phyloP scores from a whole-genome alignment of 1,140 invertebrate genomes.

The Hycleus cichorii region DNA sequence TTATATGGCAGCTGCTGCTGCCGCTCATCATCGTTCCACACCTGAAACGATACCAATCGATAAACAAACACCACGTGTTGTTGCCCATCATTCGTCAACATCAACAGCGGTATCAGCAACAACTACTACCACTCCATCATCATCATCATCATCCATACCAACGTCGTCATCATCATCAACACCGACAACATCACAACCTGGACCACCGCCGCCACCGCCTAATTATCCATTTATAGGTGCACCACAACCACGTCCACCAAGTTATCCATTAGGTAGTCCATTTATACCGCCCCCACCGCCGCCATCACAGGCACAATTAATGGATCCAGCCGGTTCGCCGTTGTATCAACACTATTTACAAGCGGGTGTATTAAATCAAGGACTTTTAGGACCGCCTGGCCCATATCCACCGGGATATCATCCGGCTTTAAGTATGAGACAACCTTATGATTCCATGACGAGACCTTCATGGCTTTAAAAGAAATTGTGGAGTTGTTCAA shows the following conservation, averaged over 20 bases:
- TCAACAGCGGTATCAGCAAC: slow-evolving; percentile 22
- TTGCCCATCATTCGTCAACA: slow-evolving; percentile 26
- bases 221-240: slow-evolving; percentile 47
- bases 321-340: slow-evolving; percentile 49
- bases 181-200: slow-evolving; percentile 16
- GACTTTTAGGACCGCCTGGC: slow-evolving; percentile 45
- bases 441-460: slow-evolving; percentile 58
- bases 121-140: too few relatives aligned
- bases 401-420: slow-evolving; percentile 56
- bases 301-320: slow-evolving; percentile 33
- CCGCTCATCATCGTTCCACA: slow-evolving; percentile 41
- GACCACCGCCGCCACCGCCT: slow-evolving; percentile 27
- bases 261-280: slow-evolving; percentile 43
- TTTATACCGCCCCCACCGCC: slow-evolving; percentile 45
- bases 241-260: slow-evolving; percentile 43
- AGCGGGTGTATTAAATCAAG: slow-evolving; percentile 50
- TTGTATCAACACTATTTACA: slow-evolving; percentile 64
- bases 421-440: slow-evolving; percentile 53
- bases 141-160: too few relatives aligned
- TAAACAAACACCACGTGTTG: slow-evolving; percentile 41
- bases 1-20: slow-evolving; percentile 49
- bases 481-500: background rate
- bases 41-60: slow-evolving; percentile 40
- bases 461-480: slow-evolving; percentile 34
- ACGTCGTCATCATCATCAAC: slow-evolving; percentile 14